Conservation (phyloP, 2,797 vertebrate genomes). For the Pitangus sulphuratus region DNA sequence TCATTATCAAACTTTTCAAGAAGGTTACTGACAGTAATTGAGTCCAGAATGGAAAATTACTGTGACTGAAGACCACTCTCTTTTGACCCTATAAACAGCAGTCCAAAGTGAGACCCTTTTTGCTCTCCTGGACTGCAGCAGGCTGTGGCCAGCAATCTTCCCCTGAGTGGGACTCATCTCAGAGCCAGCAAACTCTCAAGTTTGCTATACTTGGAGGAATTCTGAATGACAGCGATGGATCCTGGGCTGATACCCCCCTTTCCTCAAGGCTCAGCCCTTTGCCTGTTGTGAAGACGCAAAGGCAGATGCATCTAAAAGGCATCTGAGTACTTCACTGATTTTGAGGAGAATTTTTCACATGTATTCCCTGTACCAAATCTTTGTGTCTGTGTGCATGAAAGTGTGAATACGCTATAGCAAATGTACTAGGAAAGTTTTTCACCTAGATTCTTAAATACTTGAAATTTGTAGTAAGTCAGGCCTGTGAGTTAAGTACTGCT, state of each 20-base stretch:
- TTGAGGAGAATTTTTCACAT: neutral
- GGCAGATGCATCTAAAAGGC: neutral
- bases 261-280: neutral
- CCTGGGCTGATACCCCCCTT: neutral
- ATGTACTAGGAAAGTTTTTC: neutral
- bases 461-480: neutral
- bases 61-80: neutral
- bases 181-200: fast-evolving
- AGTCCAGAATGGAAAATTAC: neutral
- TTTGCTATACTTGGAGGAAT: neutral
- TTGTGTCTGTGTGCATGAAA: neutral
- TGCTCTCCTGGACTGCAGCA: fast-evolving
- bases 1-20: neutral
- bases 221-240: fast-evolving
- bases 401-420: neutral
- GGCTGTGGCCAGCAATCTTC: neutral
- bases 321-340: neutral
- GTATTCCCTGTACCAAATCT: neutral
- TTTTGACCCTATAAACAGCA: neutral
- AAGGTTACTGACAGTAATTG: neutral
- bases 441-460: neutral
- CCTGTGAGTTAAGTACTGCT: neutral
- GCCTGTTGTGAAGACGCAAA: neutral
- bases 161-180: neutral
- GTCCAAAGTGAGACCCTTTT: neutral